Conservation (phyloP, 1,140 invertebrate genomes). For the Heliconius hermathena region DNA sequence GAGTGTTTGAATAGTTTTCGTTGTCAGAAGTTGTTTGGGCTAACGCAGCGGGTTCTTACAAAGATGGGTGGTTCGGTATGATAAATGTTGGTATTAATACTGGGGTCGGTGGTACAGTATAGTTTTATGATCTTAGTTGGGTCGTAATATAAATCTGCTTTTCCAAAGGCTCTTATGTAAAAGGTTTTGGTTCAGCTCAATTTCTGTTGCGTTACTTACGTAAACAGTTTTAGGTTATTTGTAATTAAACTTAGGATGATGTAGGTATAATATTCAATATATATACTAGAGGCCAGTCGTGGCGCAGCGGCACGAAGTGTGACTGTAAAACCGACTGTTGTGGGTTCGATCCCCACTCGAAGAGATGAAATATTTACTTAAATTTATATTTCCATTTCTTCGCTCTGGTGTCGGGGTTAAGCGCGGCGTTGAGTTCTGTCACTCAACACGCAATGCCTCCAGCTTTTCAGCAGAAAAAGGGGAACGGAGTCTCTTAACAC, state of each 20-base stretch:
- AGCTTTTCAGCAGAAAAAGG: no score
- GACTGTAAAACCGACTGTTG: no score
- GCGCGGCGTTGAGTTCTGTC: no score
- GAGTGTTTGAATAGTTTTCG: constrained; percentile 74
- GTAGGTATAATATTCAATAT: neutral
- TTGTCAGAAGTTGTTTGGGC: constrained; percentile 73
- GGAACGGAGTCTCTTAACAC: no score
- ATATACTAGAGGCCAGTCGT: no score
- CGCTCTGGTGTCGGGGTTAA: no score
- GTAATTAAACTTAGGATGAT: neutral
- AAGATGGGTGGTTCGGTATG: constrained; percentile 71
- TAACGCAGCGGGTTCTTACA: constrained; percentile 75
- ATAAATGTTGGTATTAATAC: constrained; percentile 77
- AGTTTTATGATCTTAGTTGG: constrained; percentile 80
- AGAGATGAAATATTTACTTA: no score
- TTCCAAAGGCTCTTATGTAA: constrained; percentile 46
- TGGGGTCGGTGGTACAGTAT: constrained; percentile 65
- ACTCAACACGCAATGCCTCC: no score
- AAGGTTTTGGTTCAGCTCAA: constrained; percentile 39
- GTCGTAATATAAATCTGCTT: constrained; percentile 77
- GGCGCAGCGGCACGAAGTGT: no score
- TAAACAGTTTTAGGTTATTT: constrained; percentile 1
- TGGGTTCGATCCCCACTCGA: no score
- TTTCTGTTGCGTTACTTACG: constrained; percentile 9
- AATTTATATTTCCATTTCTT: no score